Evolutionary conservation across 1,140 invertebrate species (phyloP), one percentile per base, ranked within the genome.

Genomic region (Trissolcus basalis): DNA sequence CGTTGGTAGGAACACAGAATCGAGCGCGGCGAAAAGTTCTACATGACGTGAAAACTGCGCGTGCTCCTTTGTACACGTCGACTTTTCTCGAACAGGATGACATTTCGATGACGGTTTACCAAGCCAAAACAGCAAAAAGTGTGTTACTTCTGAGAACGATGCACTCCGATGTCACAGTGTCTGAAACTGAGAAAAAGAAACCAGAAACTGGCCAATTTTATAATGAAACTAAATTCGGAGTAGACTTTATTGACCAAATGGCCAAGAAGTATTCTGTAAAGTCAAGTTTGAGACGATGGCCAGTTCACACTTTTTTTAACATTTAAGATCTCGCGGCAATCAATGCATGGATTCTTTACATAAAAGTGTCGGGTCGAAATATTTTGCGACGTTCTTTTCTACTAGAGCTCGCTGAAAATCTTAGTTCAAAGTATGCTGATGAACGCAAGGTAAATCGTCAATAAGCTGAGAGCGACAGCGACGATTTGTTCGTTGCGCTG

Each of bases 1-100:
- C 51, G 15, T 49, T 80, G 39, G 71, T 74, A 55, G 74, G 77
- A 35, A 79, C 74, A 45, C 56, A 79, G 16, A 56, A 56, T 12
- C 14, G 53, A 5, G 35, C 9, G 39, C 76, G 69, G 61, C 36
- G 36, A 39, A 8, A 39, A 39, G 36, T 39, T 39, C 36, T 8
- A 4, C 36, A 39, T 39, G 36, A 39, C 1, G 36, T 39, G 9
- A 39, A 39, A 39, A 39, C 3, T 39, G 36, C 36, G 36, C 36
- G 36, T 39, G 36, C 36, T 39, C 36, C 36, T 39, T 39, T 39
- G 36, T 39, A 39, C n/a, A 39, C 36, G 36, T 39, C 36, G 36
- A 39, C 36, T 39, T 39, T 39, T 39, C n/a, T 39, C 3, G 36
- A 39, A 39, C 36, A 39, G 1, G 36, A 39, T 39, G n/a, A 9